Evolutionary conservation across 2,113 vertebrate genomes (phyloP).

Genomic region (Periophthalmodon schlosseri): DNA sequence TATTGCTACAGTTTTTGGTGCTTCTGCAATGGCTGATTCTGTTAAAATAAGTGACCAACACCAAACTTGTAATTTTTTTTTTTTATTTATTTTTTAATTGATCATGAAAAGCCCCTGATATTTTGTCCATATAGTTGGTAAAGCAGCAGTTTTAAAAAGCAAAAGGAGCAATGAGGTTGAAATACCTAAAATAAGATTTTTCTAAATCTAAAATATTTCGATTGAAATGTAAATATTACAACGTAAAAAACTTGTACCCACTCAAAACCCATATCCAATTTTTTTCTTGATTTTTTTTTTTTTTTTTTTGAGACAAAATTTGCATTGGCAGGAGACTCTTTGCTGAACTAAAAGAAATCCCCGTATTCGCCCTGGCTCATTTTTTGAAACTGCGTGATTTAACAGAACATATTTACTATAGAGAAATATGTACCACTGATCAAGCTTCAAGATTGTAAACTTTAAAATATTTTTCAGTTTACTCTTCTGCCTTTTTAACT

Average conservation of each 20-base stretch:
- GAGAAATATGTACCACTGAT: background rate
- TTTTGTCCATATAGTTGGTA: background rate
- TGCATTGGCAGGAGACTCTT: too few relatives aligned
- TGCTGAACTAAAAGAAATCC: conserved; percentile 3
- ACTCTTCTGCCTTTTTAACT: conserved; percentile 6
- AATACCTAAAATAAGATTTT: too few relatives aligned
- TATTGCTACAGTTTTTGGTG: background rate
- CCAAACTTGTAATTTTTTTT: too few relatives aligned
- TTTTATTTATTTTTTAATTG: background rate
- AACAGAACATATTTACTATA: background rate
- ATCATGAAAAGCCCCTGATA: background rate
- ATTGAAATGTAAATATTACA: too few relatives aligned
- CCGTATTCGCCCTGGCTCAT: background rate
- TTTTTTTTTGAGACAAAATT: too few relatives aligned
- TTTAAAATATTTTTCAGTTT: background rate
- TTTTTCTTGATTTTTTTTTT: too few relatives aligned
- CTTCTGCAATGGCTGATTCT: background rate
- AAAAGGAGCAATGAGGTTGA: too few relatives aligned
- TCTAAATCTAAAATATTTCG: too few relatives aligned
- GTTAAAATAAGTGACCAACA: background rate
- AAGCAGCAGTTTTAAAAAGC: background rate
- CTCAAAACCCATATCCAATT: too few relatives aligned
- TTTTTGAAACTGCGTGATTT: background rate
- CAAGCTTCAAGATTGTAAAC: background rate
- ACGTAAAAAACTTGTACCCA: too few relatives aligned